Base-by-base conservation (phyloP, 1,140 invertebrate genomes). In the Drosophila hydei region DNA sequence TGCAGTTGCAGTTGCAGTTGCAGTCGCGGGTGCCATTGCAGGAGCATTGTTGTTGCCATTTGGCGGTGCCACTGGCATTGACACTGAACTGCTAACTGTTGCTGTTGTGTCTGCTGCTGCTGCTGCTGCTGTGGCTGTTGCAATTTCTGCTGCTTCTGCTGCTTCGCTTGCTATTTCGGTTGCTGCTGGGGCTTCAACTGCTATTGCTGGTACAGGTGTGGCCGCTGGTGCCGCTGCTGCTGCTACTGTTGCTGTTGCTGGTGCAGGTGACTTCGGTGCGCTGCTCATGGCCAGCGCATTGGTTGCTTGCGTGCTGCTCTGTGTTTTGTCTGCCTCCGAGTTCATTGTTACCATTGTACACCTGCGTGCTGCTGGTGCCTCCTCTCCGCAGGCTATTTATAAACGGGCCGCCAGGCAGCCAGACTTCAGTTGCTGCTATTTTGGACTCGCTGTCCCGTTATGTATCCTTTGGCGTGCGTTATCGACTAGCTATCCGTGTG, bases 321-420 rank as follows among this genome's bases (percentile, higher is more conserved):
- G 75, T 65, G 72, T 90, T 83, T 91, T 91, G 87, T 91, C 90
- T 70, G 88, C 79, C 72, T 91, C 91, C 60, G 91, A 90, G 64
- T 90, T 91, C 91, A 91, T 91, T 68, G 91, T 91, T 90, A 91
- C 91, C 91, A 91, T 91, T 79, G 85, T 91, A 52, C 65, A 74
- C 56, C 47, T 47, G 51, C 38, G 38, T 16, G 23, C 45, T 36
- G 63, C 21, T 48, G 64, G 58, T 38, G 4, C 19, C 36, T 54
- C 36, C 30, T 47, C 14, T 42, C 38, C 25, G 21, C 36, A 21
- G 21, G 48, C 59, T 75, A 74, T 79, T 79, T 79, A 64, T 65
- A 65, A 54, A 36, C 40, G 27, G 42, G 8, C 40, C 51, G 51
- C 18, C 14, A 11, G 14, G 30, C 47, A 30, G 8, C 3, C 21